Evolutionary conservation across 37 sponge, comb jelly and placozoan genomes (phyloP).

Genomic region (Spongilla lacustris): DNA sequence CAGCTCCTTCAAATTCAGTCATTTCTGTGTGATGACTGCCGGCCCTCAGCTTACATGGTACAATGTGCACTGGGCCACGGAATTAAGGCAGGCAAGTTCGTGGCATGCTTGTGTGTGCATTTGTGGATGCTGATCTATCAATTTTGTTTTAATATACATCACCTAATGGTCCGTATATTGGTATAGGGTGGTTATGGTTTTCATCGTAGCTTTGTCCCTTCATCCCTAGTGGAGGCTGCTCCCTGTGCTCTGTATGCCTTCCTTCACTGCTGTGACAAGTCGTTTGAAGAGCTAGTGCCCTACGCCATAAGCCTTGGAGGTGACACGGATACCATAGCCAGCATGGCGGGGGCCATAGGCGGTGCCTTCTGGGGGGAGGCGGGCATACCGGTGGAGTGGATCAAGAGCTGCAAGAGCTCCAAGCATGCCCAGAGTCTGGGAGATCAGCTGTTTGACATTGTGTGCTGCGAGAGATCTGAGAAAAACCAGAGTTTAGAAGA

Average conservation of each 20-base stretch:
- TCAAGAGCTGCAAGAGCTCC: conserved; percentile 33
- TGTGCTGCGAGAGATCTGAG: too few relatives aligned
- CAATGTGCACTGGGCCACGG: conserved; percentile 59
- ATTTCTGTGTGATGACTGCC: conserved; percentile 27
- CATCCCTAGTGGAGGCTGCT: conserved; percentile 64
- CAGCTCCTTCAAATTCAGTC: conserved; percentile 31
- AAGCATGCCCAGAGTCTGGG: conserved; percentile 35
- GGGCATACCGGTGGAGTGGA: conserved; percentile 68
- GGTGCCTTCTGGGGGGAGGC: conserved; percentile 75
- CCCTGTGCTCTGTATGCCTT: conserved; percentile 77
- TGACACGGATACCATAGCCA: conserved; percentile 86
- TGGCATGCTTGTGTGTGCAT: neutral
- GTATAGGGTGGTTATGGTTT: too few relatives aligned
- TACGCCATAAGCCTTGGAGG: conserved; percentile 87
- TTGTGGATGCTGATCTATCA: too few relatives aligned
- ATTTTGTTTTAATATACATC: too few relatives aligned
- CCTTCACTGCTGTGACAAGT: conserved; percentile 34
- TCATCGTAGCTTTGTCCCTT: too few relatives aligned
- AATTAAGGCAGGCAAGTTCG: conserved; percentile 45
- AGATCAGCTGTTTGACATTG: conserved; percentile 29
- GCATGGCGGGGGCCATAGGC: conserved; percentile 87
- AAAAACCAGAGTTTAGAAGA: too few relatives aligned
- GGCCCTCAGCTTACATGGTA: conserved; percentile 48
- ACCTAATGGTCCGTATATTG: too few relatives aligned
- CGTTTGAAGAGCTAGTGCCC: conserved; percentile 58